phyloP scores from a whole-genome alignment of 2,113 vertebrate genomes.

The Eptesicus fuscus region DNA sequence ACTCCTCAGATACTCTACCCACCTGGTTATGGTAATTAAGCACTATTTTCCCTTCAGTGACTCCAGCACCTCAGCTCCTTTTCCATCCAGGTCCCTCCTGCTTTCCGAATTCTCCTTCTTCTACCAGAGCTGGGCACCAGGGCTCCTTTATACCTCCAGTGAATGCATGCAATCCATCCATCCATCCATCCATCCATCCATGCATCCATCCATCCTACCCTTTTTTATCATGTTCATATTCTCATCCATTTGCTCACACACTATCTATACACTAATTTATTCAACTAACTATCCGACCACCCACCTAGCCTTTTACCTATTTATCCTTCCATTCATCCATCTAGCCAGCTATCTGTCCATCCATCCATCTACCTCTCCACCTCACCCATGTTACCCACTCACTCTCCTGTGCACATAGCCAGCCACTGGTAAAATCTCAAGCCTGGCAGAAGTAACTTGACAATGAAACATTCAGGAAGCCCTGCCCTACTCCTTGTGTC shows the following conservation, averaged over 20 bases:
- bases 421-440: neutral
- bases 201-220: neutral
- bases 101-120: neutral
- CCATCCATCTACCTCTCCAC: neutral
- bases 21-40: neutral
- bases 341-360: no score
- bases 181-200: neutral
- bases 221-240: neutral
- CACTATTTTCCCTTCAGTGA: neutral
- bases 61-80: neutral
- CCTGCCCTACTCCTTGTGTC: neutral
- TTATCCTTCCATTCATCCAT: neutral
- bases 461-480: neutral
- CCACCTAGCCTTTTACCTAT: neutral
- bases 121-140: neutral
- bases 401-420: neutral
- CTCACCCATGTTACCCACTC: neutral
- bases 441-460: neutral
- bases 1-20: neutral
- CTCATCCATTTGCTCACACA: neutral
- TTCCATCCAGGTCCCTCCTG: neutral
- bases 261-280: neutral
- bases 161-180: neutral
- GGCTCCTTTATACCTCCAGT: neutral
- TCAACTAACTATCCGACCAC: neutral